Evolutionary conservation across 2,888 invertebrate species (phyloP), one percentile per base, ranked within the genome.

Genomic region (Vannuccia rotundouncinata): DNA sequence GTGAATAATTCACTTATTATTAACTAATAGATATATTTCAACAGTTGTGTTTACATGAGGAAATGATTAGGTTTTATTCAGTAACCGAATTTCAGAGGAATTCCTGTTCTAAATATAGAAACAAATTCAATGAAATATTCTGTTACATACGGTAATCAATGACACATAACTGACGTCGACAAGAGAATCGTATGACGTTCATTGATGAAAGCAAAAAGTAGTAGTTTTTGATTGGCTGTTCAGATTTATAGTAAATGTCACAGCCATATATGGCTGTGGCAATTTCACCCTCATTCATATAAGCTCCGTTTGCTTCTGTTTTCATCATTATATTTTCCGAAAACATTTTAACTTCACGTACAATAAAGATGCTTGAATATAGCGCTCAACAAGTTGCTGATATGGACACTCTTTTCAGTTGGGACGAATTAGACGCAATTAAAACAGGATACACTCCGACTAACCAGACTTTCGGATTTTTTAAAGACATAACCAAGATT

Each of bases 381-480:
- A 66, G 66, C 25, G 13, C 66, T 66, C 66, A 66, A 66, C 66
- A 66, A 27, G 25, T 66, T 22, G 13, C 66, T 2, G 66, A 66
- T 27, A 66, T 66, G 66, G 66, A 66, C 22, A 66, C 66, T 66
- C 66, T 66, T 66, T 66, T 66, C 66, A 66, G 66, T 22, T 66
- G 66, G 66, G 66, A 66, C 66, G 78, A 78, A 31, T 78, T 80
- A 31, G 45, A 45, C 59, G 77, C 74, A 27, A 80, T 80, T 17
- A 77, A 80, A 80, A 80, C 80, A 30, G 80, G 80, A 28, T 80
- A 80, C 29, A 80, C 80, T 77, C 80, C 80, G 13, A 77, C 45
- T 80, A 31, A 77, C 22, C 77, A 78, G 27, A 31, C 29, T 22
- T 29, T 31, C 31, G 30, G 31, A 80, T 80, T 75, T 59, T 80